Percentiles rank a stretch among this genome's conserved stretches.
These are phyloP conservation scores for Drosophila leonis DNA, from an alignment of 2,888 invertebrate genomes.

Conservation along the genomic window DNA sequence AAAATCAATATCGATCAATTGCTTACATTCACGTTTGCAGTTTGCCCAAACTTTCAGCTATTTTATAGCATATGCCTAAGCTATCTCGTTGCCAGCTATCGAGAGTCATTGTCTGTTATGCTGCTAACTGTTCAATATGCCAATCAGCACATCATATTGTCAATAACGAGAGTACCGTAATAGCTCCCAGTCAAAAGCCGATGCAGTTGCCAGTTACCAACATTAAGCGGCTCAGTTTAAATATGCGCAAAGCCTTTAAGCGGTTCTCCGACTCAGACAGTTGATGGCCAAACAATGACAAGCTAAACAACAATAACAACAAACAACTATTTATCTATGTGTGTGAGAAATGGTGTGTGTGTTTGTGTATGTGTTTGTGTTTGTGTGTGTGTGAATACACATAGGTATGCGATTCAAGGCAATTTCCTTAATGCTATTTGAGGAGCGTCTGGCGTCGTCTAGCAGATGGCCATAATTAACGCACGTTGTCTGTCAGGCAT, in stretches of 20 bases:
- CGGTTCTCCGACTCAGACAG: slow-evolving; percentile 53
- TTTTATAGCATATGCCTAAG: background rate
- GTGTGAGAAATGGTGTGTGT: slow-evolving; percentile 17
- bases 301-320: slow-evolving; percentile 33
- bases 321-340: slow-evolving; percentile 58
- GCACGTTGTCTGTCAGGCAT: slow-evolving; percentile 68
- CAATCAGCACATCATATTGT: slow-evolving; percentile 46
- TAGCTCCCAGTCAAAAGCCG: slow-evolving; percentile 11
- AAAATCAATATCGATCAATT: background rate
- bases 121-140: slow-evolving; percentile 34
- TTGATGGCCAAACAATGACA: slow-evolving; percentile 66
- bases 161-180: slow-evolving; percentile 35
- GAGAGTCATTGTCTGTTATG: background rate
- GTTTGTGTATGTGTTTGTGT: slow-evolving; percentile 10
- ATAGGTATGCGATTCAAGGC: slow-evolving; percentile 73
- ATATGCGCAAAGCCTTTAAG: slow-evolving; percentile 74
- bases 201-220: slow-evolving; percentile 32
- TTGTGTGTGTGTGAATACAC: slow-evolving; percentile 33
- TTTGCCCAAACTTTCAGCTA: background rate
- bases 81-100: background rate
- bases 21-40: no score
- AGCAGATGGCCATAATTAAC: slow-evolving; percentile 78
- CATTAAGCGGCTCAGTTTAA: slow-evolving; percentile 57
- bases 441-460: slow-evolving; percentile 59
- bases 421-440: slow-evolving; percentile 78